Percentiles rank a stretch among this genome's conserved stretches.
Conservation (phyloP, 2,888 invertebrate species). For the Ochropacha duplaris region DNA sequence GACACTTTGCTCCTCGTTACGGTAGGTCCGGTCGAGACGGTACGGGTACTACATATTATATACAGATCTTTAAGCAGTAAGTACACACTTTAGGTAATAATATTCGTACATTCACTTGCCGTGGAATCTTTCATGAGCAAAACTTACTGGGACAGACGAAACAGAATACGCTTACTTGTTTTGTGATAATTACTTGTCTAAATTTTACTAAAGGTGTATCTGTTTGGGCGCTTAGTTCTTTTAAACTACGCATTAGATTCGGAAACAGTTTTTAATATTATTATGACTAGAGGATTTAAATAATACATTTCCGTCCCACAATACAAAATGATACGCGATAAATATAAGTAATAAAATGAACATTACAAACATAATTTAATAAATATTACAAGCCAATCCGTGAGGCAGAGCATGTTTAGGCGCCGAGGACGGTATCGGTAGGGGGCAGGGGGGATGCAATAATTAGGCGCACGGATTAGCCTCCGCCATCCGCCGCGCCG, state of each 20-base stretch:
- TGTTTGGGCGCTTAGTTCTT: neutral
- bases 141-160: neutral
- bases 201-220: no score
- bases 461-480: constrained; percentile 74
- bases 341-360: neutral
- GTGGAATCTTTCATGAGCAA: neutral
- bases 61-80: neutral
- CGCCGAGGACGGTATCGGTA: constrained; percentile 13
- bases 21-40: constrained; percentile 53
- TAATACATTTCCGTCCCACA: no score
- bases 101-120: neutral
- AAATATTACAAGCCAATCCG: neutral
- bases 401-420: neutral
- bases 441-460: constrained; percentile 46
- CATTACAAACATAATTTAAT: neutral
- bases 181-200: no score
- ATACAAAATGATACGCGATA: no score
- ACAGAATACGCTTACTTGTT: no score
- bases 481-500: constrained; percentile 33
- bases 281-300: no score
- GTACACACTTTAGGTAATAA: neutral
- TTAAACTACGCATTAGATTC: no score
- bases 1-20: constrained; percentile 61
- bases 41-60: constrained; percentile 7
- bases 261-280: no score